Percentiles rank a stretch among this genome's conserved stretches.
phyloP scores from a whole-genome alignment of 1,140 invertebrate genomes.

The Orchesella cincta region DNA sequence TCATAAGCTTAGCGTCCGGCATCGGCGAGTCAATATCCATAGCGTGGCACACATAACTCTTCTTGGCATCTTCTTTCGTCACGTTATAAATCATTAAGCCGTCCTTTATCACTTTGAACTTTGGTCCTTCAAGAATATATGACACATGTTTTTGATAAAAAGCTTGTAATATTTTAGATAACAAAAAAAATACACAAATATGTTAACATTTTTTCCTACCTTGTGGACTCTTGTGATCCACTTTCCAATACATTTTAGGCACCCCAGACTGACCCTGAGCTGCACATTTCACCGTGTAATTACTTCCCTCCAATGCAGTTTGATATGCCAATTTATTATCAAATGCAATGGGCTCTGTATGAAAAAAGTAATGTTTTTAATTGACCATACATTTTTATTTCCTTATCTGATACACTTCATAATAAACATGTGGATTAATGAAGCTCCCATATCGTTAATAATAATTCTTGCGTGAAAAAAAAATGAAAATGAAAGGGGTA shows the following conservation, averaged over 20 bases:
- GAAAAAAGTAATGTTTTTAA: too few species aligned
- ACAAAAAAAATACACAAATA: too few species aligned
- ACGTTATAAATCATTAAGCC: conserved; percentile 47
- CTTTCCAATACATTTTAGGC: conserved; percentile 48
- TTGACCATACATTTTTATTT: too few species aligned
- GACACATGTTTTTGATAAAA: too few species aligned
- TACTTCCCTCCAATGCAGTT: conserved; percentile 42
- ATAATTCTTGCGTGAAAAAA: too few species aligned
- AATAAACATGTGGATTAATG: too few species aligned
- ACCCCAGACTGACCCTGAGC: conserved; percentile 40
- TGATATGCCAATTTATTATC: conserved; percentile 45
- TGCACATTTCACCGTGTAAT: conserved; percentile 39
- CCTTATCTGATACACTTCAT: too few species aligned
- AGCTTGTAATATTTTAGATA: too few species aligned
- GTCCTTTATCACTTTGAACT: conserved; percentile 45
- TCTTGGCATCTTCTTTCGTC: conserved; percentile 36
- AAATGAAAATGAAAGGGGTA: too few species aligned
- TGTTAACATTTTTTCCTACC: conserved; percentile 22
- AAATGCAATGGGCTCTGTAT: conserved; percentile 47
- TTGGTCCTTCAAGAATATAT: conserved; percentile 29
- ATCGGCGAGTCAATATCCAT: conserved; percentile 46
- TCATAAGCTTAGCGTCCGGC: conserved; percentile 46
- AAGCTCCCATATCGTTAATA: too few species aligned
- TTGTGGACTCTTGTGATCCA: conserved; percentile 46
- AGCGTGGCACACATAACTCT: conserved; percentile 46